Conservation (phyloP, 2,113 vertebrate species). For the Piaya cayana region DNA sequence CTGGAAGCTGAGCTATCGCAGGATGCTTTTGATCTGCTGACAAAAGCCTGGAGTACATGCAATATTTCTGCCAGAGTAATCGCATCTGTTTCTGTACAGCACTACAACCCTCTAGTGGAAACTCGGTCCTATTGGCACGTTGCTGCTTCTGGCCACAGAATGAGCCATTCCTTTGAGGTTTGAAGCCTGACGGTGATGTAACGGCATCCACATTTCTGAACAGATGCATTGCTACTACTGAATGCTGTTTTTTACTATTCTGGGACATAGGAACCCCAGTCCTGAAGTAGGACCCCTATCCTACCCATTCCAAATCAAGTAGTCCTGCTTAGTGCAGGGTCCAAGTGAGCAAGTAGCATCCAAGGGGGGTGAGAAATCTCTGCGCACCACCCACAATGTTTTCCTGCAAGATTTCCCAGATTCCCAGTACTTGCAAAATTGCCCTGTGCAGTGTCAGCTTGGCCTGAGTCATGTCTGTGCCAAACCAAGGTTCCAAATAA, state of each 20-base stretch:
- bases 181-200: background rate
- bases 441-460: background rate
- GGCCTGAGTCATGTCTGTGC: background rate
- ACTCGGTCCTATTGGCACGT: rapidly evolving
- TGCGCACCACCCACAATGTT: background rate
- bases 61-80: background rate
- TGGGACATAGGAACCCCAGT: background rate
- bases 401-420: background rate
- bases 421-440: background rate
- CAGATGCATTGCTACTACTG: background rate
- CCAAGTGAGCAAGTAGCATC: background rate
- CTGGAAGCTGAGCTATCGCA: background rate
- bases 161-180: rapidly evolving
- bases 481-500: background rate
- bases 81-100: background rate
- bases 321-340: background rate
- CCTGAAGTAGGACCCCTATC: background rate
- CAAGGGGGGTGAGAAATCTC: background rate
- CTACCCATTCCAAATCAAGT: background rate
- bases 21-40: slow-evolving; percentile 49
- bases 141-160: rapidly evolving
- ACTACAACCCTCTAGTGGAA: slow-evolving; percentile 66
- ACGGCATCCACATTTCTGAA: background rate
- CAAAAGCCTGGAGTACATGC: slow-evolving; percentile 1
- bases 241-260: background rate